These are phyloP conservation scores for Oxygymnocypris stewartii DNA, from an alignment of 2,113 vertebrate genomes.

Conservation along the genomic window DNA sequence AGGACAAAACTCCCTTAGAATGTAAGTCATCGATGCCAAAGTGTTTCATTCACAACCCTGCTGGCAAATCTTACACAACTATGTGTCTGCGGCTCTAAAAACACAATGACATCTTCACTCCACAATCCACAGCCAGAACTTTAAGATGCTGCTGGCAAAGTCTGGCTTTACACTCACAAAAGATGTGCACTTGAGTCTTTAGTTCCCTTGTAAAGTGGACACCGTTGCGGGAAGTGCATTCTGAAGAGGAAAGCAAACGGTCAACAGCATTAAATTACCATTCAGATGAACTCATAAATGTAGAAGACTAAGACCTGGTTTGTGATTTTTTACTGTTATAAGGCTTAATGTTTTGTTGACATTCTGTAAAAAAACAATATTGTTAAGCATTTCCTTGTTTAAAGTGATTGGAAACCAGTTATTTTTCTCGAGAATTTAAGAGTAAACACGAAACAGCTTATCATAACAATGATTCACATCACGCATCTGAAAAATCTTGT, in stretches of 20 bases:
- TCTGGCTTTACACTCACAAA: slow-evolving; percentile 50
- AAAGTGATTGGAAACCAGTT: not conserved
- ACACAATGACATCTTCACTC: slow-evolving; percentile 73
- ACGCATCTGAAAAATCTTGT: not conserved
- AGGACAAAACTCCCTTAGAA: slow-evolving; percentile 34
- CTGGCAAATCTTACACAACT: slow-evolving; percentile 44
- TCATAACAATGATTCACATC: not conserved
- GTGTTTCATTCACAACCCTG: slow-evolving; percentile 69
- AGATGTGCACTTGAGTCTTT: slow-evolving; percentile 47
- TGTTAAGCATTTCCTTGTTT: not conserved
- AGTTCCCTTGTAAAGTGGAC: slow-evolving; percentile 52
- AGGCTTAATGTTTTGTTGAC: not conserved
- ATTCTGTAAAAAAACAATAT: not conserved
- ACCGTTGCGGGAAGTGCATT: slow-evolving; percentile 26
- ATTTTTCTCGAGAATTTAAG: not conserved
- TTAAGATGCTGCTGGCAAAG: slow-evolving; percentile 46
- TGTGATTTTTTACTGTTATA: not conserved
- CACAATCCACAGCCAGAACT: slow-evolving; percentile 57
- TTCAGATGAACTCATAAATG: slow-evolving; percentile 54
- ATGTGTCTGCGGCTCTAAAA: slow-evolving; percentile 23
- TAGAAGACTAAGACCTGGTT: not conserved
- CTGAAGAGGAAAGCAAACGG: slow-evolving; percentile 57
- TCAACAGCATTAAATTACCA: slow-evolving; percentile 45
- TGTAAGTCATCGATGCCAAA: slow-evolving; percentile 63
- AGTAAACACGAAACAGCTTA: not conserved